Base-by-base conservation (phyloP, 1,140 invertebrate genomes). In the Archivesica marissinica region DNA sequence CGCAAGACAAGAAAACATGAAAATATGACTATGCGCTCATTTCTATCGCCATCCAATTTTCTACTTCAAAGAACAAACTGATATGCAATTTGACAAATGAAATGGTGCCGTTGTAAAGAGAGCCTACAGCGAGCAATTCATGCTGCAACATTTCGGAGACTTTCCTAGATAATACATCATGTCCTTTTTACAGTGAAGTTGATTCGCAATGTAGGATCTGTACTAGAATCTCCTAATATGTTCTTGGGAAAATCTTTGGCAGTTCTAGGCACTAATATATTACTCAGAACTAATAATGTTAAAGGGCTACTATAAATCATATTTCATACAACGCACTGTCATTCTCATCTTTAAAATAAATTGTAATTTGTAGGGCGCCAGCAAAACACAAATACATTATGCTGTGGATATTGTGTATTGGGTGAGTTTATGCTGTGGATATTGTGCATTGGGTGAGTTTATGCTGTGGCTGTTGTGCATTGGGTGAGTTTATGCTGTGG, bases 11-110 rank as follows among this genome's bases (percentile, higher is more conserved):
- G 44, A 50, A 30, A 72, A 72, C 41, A 52, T 20, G 20, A 52
- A 47, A 59, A 20, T 11, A 75, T 50, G 59, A 66, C 4, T 0
- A 30, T 0, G 23, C n/a, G 15, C 28, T 80, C 61, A 80, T 68
- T 80, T 70, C 30, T 80, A 25, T 6, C 9, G 6, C 35, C 15
- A 28, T 70, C 30, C 66, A 56, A 47, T 56, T 70, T 59, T 81
- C 44, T 39, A 52, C 72, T 30, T 75, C 56, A 41, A 75, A 61
- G 72, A 15, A 13, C 33, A 30, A 23, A 64, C 35, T 64, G 50
- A 38, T 25, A 39, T 50, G 33, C 2, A 47, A 25, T 66, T 70
- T 66, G 35, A 39, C 44, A 72, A 41, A 72, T 47, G 68, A 50
- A 72, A 72, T 17, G 25, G 2, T 23, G 50, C 50, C 68, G 15